Conservation (phyloP, 2,888 invertebrate species). For the Caradrina kadenii region DNA sequence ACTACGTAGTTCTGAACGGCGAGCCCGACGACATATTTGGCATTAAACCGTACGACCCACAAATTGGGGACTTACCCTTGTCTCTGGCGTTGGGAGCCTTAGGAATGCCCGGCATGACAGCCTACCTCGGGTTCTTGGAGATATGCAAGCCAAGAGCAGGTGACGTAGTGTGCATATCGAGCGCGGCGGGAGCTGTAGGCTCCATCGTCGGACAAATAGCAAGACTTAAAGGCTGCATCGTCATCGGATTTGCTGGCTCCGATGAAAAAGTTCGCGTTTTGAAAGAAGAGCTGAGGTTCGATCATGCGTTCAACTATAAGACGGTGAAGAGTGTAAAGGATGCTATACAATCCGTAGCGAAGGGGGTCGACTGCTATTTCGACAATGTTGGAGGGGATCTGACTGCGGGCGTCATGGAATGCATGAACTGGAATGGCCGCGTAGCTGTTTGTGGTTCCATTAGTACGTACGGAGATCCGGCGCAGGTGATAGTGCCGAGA, state of each 20-base stretch:
- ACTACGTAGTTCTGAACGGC: constrained; percentile 79
- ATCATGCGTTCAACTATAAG: constrained; percentile 93
- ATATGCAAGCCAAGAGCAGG: constrained; percentile 92
- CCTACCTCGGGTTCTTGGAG: constrained; percentile 81
- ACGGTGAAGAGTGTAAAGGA: constrained; percentile 80
- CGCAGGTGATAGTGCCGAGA: constrained; percentile 37
- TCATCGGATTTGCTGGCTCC: constrained; percentile 90
- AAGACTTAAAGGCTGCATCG: constrained; percentile 61
- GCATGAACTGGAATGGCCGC: constrained; percentile 91
- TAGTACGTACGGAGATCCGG: constrained; percentile 83
- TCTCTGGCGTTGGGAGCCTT: constrained; percentile 91
- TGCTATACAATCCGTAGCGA: constrained; percentile 89
- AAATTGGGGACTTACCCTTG: constrained; percentile 84
- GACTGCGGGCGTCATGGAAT: constrained; percentile 86
- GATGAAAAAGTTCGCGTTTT: constrained; percentile 92
- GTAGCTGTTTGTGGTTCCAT: constrained; percentile 92
- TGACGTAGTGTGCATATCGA: constrained; percentile 92
- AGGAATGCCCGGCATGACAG: constrained; percentile 91
- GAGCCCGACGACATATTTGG: constrained; percentile 67
- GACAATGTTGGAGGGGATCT: constrained; percentile 93
- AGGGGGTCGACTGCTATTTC: constrained; percentile 93
- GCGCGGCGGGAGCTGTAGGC: constrained; percentile 93
- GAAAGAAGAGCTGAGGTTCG: constrained; percentile 91
- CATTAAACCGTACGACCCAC: constrained; percentile 78
- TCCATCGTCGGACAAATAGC: constrained; percentile 93